Evolutionary conservation across 2,888 invertebrate species (phyloP), one percentile per base, ranked within the genome.

Genomic region (Dione juno): DNA sequence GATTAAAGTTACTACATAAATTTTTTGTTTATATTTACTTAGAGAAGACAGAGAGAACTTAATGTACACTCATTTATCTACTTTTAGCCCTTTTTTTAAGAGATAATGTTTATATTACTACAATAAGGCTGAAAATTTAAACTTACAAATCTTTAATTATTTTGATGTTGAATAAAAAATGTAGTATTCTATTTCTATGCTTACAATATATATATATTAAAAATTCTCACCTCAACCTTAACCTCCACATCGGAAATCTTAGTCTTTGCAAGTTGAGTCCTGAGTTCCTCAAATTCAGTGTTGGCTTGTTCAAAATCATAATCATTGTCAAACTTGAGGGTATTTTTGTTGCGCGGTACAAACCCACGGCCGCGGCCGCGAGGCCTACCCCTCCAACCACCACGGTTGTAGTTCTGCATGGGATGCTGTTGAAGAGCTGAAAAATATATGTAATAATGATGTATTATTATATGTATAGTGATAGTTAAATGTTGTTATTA

Each of bases 291-390:
- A 89, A 99, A 99, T 91, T 99, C 96, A 52, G 97, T 98, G 89
- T 99, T 99, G 71, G 99, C 99, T 88, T 98, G 97, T 90, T 99
- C 99, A 87, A 99, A 99, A 90, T 99, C 99, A 85, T 98, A 99
- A 85, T 99, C 99, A 79, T 96, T 97, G 77, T 98, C 98, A 88
- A 99, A 99, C 89, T 98, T 98, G 77, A 98, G 95, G 14, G 95
- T 95, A 81, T 95, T 96, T 87, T 96, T 95, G 77, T 94, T 89
- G 74, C 90, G 88, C 1, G 90, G 89, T 21, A 89, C 84, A 81
- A 92, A 91, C 0, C 92, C 92, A 75, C 90, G 90, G 0, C 92
- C 91, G 78, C 85, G 93, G 61, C 89, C 92, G 67, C 88, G 90
- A 53, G 86, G 88, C 80, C 89, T 82, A 1, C 87, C 93, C 74